Conservation (phyloP, 53 echinoderm and acorn worm species). For the Astropecten irregularis region DNA sequence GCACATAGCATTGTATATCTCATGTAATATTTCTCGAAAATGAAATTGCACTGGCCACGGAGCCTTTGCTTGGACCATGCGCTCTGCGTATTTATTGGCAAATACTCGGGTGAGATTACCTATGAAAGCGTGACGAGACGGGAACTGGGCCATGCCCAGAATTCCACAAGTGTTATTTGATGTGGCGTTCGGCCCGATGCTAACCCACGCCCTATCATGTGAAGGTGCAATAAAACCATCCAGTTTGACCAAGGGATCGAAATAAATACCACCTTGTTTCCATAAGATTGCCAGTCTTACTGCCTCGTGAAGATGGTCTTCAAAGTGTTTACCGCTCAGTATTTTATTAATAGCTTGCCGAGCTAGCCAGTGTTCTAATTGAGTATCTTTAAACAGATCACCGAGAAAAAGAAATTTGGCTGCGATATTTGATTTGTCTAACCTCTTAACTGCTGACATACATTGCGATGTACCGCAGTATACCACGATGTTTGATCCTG, state of each 20-base stretch:
- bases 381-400: neutral
- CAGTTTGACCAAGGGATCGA: neutral
- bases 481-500: neutral
- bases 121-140: neutral
- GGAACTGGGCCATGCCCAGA: neutral
- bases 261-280: conserved; percentile 3
- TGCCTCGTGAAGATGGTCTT: neutral
- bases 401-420: neutral
- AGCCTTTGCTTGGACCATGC: neutral
- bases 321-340: neutral
- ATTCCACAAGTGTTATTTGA: neutral
- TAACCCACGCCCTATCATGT: neutral
- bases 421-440: neutral
- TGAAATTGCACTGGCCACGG: neutral
- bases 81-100: neutral
- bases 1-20: neutral
- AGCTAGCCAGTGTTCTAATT: neutral
- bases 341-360: conserved; percentile 7
- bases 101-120: neutral
- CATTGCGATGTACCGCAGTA: conserved; percentile 11
- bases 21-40: neutral
- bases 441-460: neutral
- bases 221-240: neutral
- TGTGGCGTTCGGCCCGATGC: neutral
- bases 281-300: conserved; percentile 9